A percentile compares a stretch with the other conserved stretches of the same genome.
Evolutionary conservation across 2,797 vertebrate species (phyloP).

Genomic region (Micromesistius poutassou): DNA sequence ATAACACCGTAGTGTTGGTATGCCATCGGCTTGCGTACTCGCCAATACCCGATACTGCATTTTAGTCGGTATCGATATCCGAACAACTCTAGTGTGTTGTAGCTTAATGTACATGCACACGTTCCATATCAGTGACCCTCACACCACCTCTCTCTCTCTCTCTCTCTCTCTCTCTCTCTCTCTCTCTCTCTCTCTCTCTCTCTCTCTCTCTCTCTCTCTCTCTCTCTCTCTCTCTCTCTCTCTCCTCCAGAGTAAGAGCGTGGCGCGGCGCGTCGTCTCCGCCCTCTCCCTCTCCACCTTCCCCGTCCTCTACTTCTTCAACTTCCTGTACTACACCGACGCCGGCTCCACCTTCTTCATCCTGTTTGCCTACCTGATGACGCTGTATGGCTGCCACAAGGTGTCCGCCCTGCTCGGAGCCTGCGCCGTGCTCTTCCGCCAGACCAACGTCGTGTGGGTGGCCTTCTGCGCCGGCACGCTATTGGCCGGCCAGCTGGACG

Average conservation of each 20-base stretch:
- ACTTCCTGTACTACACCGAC: conserved; percentile 97
- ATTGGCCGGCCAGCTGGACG: conserved; percentile 81
- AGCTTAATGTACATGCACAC: no score
- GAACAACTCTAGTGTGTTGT: background rate
- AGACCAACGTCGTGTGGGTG: conserved; percentile 94
- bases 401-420: conserved; percentile 85
- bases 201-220: background rate
- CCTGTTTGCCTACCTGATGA: conserved; percentile 95
- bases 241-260: conserved; percentile 74
- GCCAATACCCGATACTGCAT: no score
- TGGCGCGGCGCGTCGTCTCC: conserved; percentile 81
- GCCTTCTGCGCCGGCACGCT: conserved; percentile 88
- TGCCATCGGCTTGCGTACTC: no score
- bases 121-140: background rate
- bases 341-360: conserved; percentile 92
- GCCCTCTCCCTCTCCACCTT: conserved; percentile 84
- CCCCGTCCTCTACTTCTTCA: conserved; percentile 96
- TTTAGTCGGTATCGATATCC: no score
- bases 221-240: background rate
- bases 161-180: background rate
- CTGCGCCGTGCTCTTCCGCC: conserved; percentile 91
- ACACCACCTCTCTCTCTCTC: background rate
- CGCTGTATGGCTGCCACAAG: conserved; percentile 89
- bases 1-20: no score
- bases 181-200: background rate